These are phyloP conservation scores for Leptoteleia sp. DNA, from an alignment of 1,140 invertebrate species.

Conservation along the genomic window DNA sequence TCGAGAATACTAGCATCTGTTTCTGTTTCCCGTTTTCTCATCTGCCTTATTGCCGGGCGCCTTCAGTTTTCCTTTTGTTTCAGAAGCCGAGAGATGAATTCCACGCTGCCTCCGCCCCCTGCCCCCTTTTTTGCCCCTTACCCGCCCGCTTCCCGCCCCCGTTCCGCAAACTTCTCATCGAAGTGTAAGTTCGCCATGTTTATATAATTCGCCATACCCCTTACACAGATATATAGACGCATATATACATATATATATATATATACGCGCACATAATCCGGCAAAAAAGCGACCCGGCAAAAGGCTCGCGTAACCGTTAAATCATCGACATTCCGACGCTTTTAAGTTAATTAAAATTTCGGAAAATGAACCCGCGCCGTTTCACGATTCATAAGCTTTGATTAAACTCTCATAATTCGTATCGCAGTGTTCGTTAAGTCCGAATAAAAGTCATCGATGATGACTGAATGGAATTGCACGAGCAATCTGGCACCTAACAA, in stretches of 20 bases:
- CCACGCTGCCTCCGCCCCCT: constrained; percentile 34
- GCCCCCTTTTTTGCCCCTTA: too few relatives aligned
- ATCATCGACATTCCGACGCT: constrained; percentile 39
- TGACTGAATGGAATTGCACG: background rate
- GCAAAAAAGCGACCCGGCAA: constrained; percentile 43
- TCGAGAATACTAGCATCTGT: constrained; percentile 67
- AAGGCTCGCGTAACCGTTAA: constrained; percentile 53
- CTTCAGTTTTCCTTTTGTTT: constrained; percentile 67
- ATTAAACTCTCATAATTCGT: constrained; percentile 45
- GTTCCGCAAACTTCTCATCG: constrained; percentile 53
- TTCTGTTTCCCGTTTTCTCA: constrained; percentile 70
- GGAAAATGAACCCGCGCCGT: constrained; percentile 35
- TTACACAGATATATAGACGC: constrained; percentile 32
- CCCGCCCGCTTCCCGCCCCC: constrained; percentile 9
- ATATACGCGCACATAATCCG: constrained; percentile 24
- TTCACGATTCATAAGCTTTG: constrained; percentile 50
- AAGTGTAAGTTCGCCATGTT: constrained; percentile 59
- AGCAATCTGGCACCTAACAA: too few relatives aligned
- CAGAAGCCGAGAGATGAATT: constrained; percentile 62
- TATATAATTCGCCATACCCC: constrained; percentile 50
- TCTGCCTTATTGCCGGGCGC: constrained; percentile 67
- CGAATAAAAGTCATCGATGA: constrained; percentile 21
- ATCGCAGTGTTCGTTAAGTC: constrained; percentile 1
- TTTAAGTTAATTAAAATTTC: constrained; percentile 64
- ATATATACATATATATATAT: too few relatives aligned